Evolutionary conservation across 2,797 vertebrate genomes (phyloP), one percentile per base, ranked within the genome.

Genomic region (Trachurus trachurus): DNA sequence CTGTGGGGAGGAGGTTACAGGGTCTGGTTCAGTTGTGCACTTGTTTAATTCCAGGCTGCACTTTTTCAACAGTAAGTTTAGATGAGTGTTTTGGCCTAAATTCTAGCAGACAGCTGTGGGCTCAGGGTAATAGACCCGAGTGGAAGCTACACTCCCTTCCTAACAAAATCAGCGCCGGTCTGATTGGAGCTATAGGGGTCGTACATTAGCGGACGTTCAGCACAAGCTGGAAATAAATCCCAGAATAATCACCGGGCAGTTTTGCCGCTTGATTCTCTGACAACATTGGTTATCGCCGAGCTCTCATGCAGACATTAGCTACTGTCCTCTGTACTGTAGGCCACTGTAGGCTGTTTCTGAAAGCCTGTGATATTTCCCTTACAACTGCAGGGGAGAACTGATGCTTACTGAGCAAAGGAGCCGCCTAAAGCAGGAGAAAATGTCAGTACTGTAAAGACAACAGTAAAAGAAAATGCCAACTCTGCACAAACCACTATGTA

Each of bases 1-100:
- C 98, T 99, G 90, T 58, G 87, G 75, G 42, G 50, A 70, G 59
- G 61, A 86, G 66, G 79, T 81, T 71, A 88, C 26, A 89, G 49
- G 39, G 50, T 80, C 61, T 12, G 56, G 60, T 78, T 92, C 65
- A 88, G 37, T 77, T 59, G 59, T 5, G 17, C 40, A 49, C 64
- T 66, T 64, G 52, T 80, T 82, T 66, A 15, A 71, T 42, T 78
- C 31, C 60, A 47, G 15, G 29, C 47, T 54, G 57, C 17, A 53
- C n/a, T 69, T 76, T 26, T 74, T 61, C 22, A 58, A 34, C 49
- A 50, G 56, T 22, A 26, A 59, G 67, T 75, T 76, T 9, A 47
- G 40, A 63, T n/a, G 39, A 79, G 16, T 21, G 54, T 52, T 60
- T 50, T 42, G 52, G 40, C 50, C 16, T 42, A 19, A 63, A 39